Evolutionary conservation across 1,140 invertebrate species (phyloP).

Genomic region (Ceratosolen solmsi): DNA sequence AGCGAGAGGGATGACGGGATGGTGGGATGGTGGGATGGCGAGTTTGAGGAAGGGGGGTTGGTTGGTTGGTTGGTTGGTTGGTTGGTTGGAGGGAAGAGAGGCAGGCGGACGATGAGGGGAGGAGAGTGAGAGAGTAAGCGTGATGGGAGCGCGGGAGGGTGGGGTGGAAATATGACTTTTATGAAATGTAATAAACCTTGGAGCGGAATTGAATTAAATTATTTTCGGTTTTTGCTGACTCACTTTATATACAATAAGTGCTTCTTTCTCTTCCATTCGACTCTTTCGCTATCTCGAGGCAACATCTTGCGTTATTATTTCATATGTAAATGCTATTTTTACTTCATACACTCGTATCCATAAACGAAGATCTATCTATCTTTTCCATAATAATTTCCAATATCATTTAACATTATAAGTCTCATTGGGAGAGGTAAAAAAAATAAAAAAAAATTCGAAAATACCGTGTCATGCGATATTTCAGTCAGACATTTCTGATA

Average conservation of each 20-base stretch:
- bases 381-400: too few species aligned
- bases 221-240: background rate
- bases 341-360: background rate
- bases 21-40: too few species aligned
- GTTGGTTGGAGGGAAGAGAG: too few species aligned
- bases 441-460: too few species aligned
- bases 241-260: background rate
- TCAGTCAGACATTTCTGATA: too few species aligned
- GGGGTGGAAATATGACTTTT: background rate
- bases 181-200: background rate
- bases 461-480: too few species aligned
- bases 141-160: background rate
- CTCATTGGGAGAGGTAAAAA: background rate
- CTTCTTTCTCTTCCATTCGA: background rate
- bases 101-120: background rate
- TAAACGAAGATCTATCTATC: too few species aligned
- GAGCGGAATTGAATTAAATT: background rate
- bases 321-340: background rate
- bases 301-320: background rate
- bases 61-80: too few species aligned
- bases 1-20: too few species aligned
- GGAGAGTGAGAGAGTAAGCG: background rate
- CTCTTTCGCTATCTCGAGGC: background rate
- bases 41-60: too few species aligned
- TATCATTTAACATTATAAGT: too few species aligned